Evolutionary conservation across 2,888 invertebrate species (phyloP).

Genomic region (Schizotus pectinicornis): DNA sequence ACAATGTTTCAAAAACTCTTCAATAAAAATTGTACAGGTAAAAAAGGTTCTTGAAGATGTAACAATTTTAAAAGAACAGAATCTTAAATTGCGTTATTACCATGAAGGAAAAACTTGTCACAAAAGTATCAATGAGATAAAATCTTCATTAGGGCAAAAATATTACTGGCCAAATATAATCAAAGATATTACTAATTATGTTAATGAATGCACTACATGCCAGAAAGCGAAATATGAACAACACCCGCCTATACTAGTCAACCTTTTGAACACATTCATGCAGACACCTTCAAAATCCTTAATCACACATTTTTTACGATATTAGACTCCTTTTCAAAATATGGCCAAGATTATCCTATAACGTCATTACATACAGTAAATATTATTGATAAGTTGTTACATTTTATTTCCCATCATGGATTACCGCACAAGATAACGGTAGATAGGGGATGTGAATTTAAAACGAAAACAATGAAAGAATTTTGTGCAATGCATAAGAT

Average conservation of each 20-base stretch:
- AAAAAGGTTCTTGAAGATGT: not conserved
- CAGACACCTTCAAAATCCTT: constrained; percentile 16
- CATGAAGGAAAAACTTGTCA: constrained; percentile 6
- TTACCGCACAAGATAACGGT: constrained; percentile 18
- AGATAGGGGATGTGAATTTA: constrained; percentile 22
- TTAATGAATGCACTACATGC: constrained; percentile 13
- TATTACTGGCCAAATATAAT: not conserved
- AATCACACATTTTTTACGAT: constrained; percentile 25
- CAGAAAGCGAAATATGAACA: constrained; percentile 16
- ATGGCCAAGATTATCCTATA: constrained; percentile 26
- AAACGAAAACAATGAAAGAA: constrained; percentile 14
- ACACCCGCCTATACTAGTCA: constrained; percentile 8
- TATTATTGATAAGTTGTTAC: constrained; percentile 20
- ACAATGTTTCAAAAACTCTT: constrained; percentile 1
- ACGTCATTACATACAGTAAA: constrained; percentile 11
- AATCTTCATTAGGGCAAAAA: not conserved
- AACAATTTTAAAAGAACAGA: not conserved
- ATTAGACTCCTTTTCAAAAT: constrained; percentile 27
- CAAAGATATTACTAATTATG: too few relatives aligned
- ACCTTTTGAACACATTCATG: constrained; percentile 28
- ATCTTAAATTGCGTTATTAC: not conserved
- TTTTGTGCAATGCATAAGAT: constrained; percentile 24
- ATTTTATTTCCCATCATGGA: constrained; percentile 24
- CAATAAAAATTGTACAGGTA: not conserved
- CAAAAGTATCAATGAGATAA: constrained; percentile 5